Conservation (phyloP, 2,113 vertebrate species). For the Bujurquina vittata region DNA sequence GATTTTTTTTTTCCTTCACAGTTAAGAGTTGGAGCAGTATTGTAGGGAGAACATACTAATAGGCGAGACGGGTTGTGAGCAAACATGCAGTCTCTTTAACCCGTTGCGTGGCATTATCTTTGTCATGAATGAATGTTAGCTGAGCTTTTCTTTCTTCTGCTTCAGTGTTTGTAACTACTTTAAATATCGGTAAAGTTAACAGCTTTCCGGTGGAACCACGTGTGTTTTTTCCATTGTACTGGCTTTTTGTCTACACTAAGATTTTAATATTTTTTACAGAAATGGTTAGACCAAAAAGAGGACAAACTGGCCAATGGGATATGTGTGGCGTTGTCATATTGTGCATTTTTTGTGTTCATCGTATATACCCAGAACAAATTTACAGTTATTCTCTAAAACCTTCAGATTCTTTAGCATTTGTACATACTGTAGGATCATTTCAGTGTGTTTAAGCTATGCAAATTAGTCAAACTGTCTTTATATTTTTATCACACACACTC, state of each 20-base stretch:
- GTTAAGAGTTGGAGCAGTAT: constrained; percentile 50
- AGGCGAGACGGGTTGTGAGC: neutral
- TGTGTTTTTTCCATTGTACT: neutral
- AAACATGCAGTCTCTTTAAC: constrained; percentile 34
- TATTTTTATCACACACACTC: constrained; percentile 4
- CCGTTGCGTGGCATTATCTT: neutral
- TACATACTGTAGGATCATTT: constrained; percentile 35
- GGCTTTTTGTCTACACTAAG: neutral
- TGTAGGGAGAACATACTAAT: constrained; percentile 14
- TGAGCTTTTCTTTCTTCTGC: constrained; percentile 6
- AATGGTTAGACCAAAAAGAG: constrained; percentile 55
- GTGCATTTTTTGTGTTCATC: constrained; percentile 21
- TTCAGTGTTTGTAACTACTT: constrained; percentile 19
- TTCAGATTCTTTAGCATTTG: neutral
- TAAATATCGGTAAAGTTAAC: constrained; percentile 3
- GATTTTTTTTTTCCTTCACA: constrained; percentile 26
- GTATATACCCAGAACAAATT: constrained; percentile 25
- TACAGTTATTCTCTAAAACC: neutral
- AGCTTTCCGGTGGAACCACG: neutral
- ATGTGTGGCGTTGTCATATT: constrained; percentile 8
- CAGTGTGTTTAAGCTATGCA: constrained; percentile 39
- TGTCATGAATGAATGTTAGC: neutral
- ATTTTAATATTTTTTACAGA: constrained; percentile 34
- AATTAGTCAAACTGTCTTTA: constrained; percentile 9
- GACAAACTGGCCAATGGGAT: constrained; percentile 27